Percentiles rank a stretch among this genome's conserved stretches.
Conservation (phyloP, 1,140 invertebrate species). For the Trichomalopsis sarcophagae region DNA sequence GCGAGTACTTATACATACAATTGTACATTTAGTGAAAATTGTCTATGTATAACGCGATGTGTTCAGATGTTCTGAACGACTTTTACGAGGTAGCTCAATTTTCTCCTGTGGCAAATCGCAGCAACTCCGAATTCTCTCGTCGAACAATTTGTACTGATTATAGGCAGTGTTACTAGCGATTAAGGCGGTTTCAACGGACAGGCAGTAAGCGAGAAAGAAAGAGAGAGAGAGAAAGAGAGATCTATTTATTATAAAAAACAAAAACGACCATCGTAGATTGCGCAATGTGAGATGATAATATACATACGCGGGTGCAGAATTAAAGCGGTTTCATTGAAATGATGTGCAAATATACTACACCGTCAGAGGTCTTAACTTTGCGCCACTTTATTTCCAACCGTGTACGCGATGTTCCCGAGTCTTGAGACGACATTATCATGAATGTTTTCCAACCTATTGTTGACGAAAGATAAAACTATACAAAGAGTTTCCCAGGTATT, state of each 20-base stretch:
- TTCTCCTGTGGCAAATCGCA: constrained; percentile 46
- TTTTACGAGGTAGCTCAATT: constrained; percentile 23
- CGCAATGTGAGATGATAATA: constrained; percentile 45
- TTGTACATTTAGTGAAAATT: background rate
- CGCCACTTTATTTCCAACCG: too few species aligned
- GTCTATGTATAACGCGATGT: background rate
- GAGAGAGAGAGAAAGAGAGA: constrained; percentile 56
- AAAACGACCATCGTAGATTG: constrained; percentile 51
- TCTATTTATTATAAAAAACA: constrained; percentile 66
- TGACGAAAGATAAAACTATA: background rate
- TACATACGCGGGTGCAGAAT: background rate
- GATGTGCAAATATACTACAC: background rate
- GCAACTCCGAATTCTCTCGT: constrained; percentile 52
- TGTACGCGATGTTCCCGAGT: background rate
- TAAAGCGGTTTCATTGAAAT: background rate
- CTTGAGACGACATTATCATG: background rate
- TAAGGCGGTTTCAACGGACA: constrained; percentile 12
- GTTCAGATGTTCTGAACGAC: constrained; percentile 13
- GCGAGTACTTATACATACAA: background rate
- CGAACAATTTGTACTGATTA: constrained; percentile 67
- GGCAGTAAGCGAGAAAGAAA: background rate
- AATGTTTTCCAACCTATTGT: background rate
- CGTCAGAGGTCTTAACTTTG: background rate
- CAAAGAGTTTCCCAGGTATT: background rate
- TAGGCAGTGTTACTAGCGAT: constrained; percentile 61